Evolutionary conservation across 2,113 vertebrate genomes (phyloP).

Genomic region (Laterallus jamaicensis): DNA sequence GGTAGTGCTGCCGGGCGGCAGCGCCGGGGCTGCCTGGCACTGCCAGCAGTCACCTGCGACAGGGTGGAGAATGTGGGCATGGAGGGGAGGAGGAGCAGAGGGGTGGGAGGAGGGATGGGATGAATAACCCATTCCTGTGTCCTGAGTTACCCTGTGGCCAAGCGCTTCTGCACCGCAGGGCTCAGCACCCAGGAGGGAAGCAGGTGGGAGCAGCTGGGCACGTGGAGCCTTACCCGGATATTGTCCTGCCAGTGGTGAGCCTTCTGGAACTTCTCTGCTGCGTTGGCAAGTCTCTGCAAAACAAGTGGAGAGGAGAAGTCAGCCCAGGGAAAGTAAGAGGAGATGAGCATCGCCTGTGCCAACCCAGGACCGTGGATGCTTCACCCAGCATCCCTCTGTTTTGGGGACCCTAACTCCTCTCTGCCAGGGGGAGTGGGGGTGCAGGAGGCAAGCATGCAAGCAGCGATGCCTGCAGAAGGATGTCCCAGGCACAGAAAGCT

Average conservation of each 20-base stretch:
- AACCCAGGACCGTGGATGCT: fast-evolving
- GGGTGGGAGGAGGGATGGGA: not conserved
- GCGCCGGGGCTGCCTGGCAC: not conserved
- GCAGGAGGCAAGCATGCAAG: not conserved
- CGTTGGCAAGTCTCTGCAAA: conserved; percentile 87
- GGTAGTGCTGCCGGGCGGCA: not conserved
- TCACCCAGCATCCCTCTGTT: not conserved
- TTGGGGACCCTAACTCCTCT: not conserved
- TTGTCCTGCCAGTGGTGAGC: conserved; percentile 92
- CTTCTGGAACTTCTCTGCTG: conserved; percentile 93
- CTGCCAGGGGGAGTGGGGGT: no score
- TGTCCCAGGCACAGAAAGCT: fast-evolving
- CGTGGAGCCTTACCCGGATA: conserved; percentile 84
- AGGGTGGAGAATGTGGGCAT: not conserved
- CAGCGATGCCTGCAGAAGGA: not conserved
- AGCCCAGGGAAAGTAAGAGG: not conserved
- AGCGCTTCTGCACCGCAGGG: fast-evolving
- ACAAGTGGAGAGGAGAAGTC: not conserved
- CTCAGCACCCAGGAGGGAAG: not conserved
- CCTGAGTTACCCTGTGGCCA: fast-evolving
- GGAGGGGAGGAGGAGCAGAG: not conserved
- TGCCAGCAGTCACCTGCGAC: fast-evolving
- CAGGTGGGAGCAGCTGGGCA: fast-evolving
- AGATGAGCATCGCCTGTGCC: fast-evolving
- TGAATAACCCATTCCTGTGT: not conserved